phyloP scores from a whole-genome alignment of 2,797 vertebrate genomes.

The Leptoclinus maculatus region DNA sequence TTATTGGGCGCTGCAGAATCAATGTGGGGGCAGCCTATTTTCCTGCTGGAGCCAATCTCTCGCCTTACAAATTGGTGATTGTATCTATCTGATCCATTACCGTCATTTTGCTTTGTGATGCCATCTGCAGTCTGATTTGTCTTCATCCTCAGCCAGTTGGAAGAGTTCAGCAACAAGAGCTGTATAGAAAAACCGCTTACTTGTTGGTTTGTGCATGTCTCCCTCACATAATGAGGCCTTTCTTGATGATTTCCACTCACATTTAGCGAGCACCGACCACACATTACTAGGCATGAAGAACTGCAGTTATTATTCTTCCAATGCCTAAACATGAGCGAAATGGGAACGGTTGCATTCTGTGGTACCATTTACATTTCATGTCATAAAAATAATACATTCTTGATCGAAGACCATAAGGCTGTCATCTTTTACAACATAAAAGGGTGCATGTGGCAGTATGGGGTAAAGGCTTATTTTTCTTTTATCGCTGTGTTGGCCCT shows the following conservation, averaged over 20 bases:
- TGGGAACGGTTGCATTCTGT: not conserved
- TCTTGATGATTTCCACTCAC: conserved; percentile 19
- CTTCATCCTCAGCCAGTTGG: conserved; percentile 44
- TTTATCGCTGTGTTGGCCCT: conserved; percentile 2
- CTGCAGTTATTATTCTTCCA: not conserved
- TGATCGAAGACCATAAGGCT: conserved; percentile 1
- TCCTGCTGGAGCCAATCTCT: conserved; percentile 54
- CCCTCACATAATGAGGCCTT: conserved; percentile 18
- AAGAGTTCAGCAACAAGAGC: conserved; percentile 11
- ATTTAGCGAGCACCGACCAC: not conserved
- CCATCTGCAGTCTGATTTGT: conserved; percentile 47
- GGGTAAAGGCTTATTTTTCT: not conserved
- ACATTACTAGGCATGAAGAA: not conserved
- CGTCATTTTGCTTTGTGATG: conserved; percentile 59
- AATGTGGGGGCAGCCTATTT: conserved; percentile 66
- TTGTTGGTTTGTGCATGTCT: not conserved
- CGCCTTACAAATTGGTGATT: conserved; percentile 68
- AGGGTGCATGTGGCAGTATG: conserved; percentile 1
- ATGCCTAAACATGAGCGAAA: not conserved
- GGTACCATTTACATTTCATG: conserved; percentile 3
- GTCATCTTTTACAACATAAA: conserved; percentile 38
- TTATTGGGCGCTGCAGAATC: conserved; percentile 68
- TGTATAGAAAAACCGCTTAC: conserved; percentile 9
- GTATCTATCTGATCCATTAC: conserved; percentile 70
- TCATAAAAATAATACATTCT: conserved; percentile 16